These are phyloP conservation scores for Anableps anableps DNA, from an alignment of 2,797 vertebrate genomes.

Conservation along the genomic window DNA sequence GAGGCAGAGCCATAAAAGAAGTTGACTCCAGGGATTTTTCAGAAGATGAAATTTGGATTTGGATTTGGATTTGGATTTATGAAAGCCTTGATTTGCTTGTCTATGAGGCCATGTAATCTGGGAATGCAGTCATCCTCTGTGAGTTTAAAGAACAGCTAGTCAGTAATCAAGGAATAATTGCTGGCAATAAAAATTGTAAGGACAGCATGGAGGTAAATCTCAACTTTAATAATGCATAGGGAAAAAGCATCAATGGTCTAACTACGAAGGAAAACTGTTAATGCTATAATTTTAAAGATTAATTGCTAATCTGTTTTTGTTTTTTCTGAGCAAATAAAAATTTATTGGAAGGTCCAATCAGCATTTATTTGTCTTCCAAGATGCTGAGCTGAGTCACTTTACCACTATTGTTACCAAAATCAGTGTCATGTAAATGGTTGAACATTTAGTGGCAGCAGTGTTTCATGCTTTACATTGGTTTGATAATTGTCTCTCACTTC, in stretches of 20 bases:
- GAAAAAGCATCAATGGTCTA: background rate
- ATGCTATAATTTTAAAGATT: background rate
- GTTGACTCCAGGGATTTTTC: background rate
- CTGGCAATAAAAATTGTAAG: constrained; percentile 6
- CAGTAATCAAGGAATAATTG: background rate
- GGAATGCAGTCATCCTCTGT: constrained; percentile 2
- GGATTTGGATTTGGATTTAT: background rate
- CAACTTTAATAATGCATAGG: background rate
- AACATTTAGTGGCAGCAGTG: background rate
- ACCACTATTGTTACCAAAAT: background rate
- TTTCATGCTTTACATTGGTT: background rate
- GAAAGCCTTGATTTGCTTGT: constrained; percentile 3
- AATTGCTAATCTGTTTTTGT: background rate
- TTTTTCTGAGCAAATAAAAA: background rate
- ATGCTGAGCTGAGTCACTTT: background rate
- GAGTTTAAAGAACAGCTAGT: background rate
- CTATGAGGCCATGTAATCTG: background rate
- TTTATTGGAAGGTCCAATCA: background rate
- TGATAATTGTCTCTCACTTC: background rate
- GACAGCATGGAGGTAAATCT: background rate
- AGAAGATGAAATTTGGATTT: background rate
- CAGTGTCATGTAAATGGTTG: background rate
- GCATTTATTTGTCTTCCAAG: background rate
- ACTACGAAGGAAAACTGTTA: background rate
- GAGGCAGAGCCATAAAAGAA: background rate